These are phyloP conservation scores for Drosophila persimilis DNA, from an alignment of 1,140 invertebrate species.

Conservation along the genomic window DNA sequence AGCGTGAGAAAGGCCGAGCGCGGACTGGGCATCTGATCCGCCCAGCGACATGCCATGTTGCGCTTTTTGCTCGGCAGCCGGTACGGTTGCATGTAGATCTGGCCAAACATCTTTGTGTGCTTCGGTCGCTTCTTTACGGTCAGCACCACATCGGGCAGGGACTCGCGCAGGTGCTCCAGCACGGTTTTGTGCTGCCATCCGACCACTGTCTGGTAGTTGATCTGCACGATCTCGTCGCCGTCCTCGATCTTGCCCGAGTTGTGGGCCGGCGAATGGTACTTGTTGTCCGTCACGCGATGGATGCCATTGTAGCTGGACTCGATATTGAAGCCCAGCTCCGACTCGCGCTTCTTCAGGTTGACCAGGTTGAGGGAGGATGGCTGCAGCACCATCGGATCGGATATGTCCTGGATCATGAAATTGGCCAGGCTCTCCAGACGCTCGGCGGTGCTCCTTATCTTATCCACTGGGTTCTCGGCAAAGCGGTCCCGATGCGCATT, in stretches of 20 bases:
- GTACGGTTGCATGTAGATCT: constrained; percentile 92
- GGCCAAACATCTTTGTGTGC: constrained; percentile 92
- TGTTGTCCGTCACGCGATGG: constrained; percentile 91
- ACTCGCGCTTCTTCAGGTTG: constrained; percentile 92
- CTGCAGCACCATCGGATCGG: constrained; percentile 94
- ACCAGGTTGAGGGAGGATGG: constrained; percentile 93
- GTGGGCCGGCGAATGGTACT: constrained; percentile 92
- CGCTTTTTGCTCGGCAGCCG: constrained; percentile 90
- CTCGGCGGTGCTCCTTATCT: constrained; percentile 88
- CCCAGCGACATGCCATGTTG: constrained; percentile 86
- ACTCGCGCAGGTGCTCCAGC: constrained; percentile 90
- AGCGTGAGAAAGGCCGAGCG: constrained; percentile 86
- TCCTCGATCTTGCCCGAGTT: constrained; percentile 94
- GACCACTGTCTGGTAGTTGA: constrained; percentile 96
- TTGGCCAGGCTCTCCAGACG: constrained; percentile 91
- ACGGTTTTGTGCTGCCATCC: constrained; percentile 94
- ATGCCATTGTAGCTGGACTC: constrained; percentile 93
- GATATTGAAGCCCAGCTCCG: constrained; percentile 92
- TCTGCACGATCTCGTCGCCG: constrained; percentile 96
- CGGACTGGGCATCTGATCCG: constrained; percentile 86
- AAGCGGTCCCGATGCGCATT: constrained; percentile 94
- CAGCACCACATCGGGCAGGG: constrained; percentile 90
- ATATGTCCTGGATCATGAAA: constrained; percentile 93
- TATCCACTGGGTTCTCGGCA: constrained; percentile 89
- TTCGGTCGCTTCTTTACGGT: constrained; percentile 93